Evolutionary conservation across 2,113 vertebrate species (phyloP).

Genomic region (Oryzias javanicus): DNA sequence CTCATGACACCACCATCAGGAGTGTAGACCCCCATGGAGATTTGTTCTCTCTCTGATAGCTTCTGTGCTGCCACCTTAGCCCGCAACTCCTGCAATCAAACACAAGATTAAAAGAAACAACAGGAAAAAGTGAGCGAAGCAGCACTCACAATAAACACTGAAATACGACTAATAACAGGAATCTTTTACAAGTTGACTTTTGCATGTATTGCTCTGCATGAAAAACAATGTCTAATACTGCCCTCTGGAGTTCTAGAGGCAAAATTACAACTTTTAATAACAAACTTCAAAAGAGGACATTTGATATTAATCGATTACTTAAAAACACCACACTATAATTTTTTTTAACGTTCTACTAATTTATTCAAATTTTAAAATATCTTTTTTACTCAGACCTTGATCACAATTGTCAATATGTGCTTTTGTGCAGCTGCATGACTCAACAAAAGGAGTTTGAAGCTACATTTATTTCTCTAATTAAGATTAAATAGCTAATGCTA

Average conservation of each 20-base stretch:
- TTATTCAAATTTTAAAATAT: too few species aligned
- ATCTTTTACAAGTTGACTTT: slow-evolving; percentile 37
- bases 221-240: slow-evolving; percentile 29
- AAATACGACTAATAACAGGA: slow-evolving; percentile 44
- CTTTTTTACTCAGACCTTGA: too few species aligned
- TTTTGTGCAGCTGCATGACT: too few species aligned
- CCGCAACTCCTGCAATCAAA: slow-evolving; percentile 84
- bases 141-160: slow-evolving; percentile 31
- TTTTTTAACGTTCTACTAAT: too few species aligned
- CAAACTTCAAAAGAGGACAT: too few species aligned
- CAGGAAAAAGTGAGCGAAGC: slow-evolving; percentile 53
- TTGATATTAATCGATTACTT: too few species aligned
- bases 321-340: too few species aligned
- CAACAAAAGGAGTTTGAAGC: too few species aligned
- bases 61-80: slow-evolving; percentile 90
- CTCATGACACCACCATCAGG: slow-evolving; percentile 79
- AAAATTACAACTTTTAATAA: background rate
- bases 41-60: slow-evolving; percentile 83
- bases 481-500: too few species aligned
- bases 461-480: too few species aligned
- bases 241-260: slow-evolving; percentile 36
- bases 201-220: slow-evolving; percentile 31
- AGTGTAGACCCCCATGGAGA: slow-evolving; percentile 83
- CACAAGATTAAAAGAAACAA: slow-evolving; percentile 50
- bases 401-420: too few species aligned